A percentile compares a stretch with the other conserved stretches of the same genome.
Conservation (phyloP, 1,140 invertebrate genomes). For the Sarcophaga peregrina region DNA sequence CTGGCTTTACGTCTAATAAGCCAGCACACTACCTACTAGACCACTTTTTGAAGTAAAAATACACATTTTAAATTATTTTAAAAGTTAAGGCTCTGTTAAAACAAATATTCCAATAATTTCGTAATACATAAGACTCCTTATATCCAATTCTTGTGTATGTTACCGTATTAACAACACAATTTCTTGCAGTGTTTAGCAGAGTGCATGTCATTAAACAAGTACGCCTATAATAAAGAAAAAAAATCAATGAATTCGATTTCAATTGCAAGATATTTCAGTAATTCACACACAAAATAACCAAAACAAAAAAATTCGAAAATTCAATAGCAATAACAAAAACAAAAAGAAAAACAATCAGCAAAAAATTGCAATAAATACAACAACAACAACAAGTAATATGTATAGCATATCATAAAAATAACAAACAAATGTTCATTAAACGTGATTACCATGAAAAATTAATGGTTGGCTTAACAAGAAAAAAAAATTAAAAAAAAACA, state of each 20-base stretch:
- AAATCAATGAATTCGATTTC: slow-evolving; percentile 26
- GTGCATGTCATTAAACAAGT: not conserved
- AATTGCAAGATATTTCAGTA: slow-evolving; percentile 21
- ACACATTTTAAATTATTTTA: no score
- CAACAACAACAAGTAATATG: no score
- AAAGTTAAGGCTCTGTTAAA: no score
- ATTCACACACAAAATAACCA: not conserved
- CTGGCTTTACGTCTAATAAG: no score
- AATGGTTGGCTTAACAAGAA: slow-evolving; percentile 23
- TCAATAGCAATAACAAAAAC: no score
- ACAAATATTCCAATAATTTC: no score
- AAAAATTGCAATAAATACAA: no score
- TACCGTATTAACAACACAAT: not conserved
- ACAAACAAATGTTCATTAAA: slow-evolving; percentile 16
- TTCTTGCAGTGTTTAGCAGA: not conserved
- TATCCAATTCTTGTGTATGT: no score
- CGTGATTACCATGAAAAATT: slow-evolving; percentile 28
- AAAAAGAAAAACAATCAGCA: no score
- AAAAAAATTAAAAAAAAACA: not conserved
- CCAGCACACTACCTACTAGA: no score
- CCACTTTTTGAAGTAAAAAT: no score
- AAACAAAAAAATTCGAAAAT: not conserved
- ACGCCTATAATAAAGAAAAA: slow-evolving; percentile 32
- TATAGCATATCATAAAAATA: slow-evolving; percentile 17
- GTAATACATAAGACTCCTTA: no score